phyloP scores from a whole-genome alignment of 2,113 vertebrate species.

The Ptilonorhynchus violaceus region DNA sequence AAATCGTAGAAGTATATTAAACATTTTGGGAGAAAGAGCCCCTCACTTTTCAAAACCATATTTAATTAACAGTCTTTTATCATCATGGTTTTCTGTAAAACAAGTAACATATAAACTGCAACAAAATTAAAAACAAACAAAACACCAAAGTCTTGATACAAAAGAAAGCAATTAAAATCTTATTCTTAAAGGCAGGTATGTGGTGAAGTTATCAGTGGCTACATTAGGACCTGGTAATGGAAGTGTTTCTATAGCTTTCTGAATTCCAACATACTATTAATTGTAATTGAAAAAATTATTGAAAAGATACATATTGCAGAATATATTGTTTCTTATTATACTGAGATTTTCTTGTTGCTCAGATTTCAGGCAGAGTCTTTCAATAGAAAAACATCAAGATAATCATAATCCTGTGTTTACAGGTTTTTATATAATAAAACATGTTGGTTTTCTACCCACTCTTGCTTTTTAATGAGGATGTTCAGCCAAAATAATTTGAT shows the following conservation, averaged over 20 bases:
- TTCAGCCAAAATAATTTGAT: not conserved
- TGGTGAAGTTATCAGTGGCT: not conserved
- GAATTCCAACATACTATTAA: not conserved
- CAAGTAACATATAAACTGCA: not conserved
- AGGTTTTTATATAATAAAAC: not conserved
- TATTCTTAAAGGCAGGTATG: not conserved
- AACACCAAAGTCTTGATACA: not conserved
- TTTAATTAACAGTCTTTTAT: not conserved
- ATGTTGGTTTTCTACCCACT: not conserved
- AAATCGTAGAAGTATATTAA: not conserved
- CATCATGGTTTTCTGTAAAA: not conserved
- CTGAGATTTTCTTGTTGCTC: not conserved
- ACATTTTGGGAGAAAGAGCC: not conserved
- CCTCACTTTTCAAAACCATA: not conserved
- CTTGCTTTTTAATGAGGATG: not conserved
- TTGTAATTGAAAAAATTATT: not conserved
- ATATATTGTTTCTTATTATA: not conserved
- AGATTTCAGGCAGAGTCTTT: not conserved
- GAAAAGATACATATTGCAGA: not conserved
- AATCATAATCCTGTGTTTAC: not conserved
- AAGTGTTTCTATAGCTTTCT: not conserved
- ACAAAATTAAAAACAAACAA: not conserved
- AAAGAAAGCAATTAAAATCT: not conserved
- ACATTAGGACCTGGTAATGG: not conserved
- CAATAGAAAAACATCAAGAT: not conserved